Evolutionary conservation across 2,797 vertebrate species (phyloP).

Genomic region (Lagodon rhomboides): DNA sequence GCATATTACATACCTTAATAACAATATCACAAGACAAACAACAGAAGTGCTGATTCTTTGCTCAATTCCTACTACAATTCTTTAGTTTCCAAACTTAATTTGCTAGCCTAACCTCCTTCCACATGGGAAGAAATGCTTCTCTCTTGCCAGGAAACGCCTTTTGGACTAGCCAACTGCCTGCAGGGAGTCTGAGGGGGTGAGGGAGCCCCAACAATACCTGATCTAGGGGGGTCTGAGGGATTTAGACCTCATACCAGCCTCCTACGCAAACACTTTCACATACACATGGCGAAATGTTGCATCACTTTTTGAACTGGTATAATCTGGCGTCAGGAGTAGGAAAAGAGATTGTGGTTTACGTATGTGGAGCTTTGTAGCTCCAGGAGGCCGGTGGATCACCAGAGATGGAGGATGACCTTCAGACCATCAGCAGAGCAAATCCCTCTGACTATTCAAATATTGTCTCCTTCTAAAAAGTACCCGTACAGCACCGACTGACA

Average conservation of each 20-base stretch:
- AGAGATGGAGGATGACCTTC: slow-evolving; percentile 3
- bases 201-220: slow-evolving; percentile 76
- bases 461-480: slow-evolving; percentile 3
- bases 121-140: slow-evolving; percentile 52
- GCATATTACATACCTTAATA: slow-evolving; percentile 16
- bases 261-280: slow-evolving; percentile 14
- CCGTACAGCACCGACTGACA: slow-evolving; percentile 13
- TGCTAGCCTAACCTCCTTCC: slow-evolving; percentile 48
- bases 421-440: slow-evolving; percentile 25
- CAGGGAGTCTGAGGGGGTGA: slow-evolving; percentile 70
- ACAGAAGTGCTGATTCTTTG: slow-evolving; percentile 1
- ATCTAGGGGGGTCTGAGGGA: slow-evolving; percentile 50
- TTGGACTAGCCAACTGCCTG: slow-evolving; percentile 58
- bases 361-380: slow-evolving; percentile 33
- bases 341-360: slow-evolving; percentile 4
- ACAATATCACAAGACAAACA: slow-evolving; percentile 28
- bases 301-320: slow-evolving; percentile 51
- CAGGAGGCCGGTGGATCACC: slow-evolving; percentile 37
- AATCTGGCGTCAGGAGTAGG: slow-evolving; percentile 54
- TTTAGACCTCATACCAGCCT: slow-evolving; percentile 68
- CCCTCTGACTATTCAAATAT: slow-evolving; percentile 10
- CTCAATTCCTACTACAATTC: slow-evolving; percentile 1
- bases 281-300: slow-evolving; percentile 30
- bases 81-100: slow-evolving; percentile 45
- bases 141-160: slow-evolving; percentile 64